Evolutionary conservation across 2,797 vertebrate genomes (phyloP), one percentile per base, ranked within the genome.

Genomic region (Rhinella marina): DNA sequence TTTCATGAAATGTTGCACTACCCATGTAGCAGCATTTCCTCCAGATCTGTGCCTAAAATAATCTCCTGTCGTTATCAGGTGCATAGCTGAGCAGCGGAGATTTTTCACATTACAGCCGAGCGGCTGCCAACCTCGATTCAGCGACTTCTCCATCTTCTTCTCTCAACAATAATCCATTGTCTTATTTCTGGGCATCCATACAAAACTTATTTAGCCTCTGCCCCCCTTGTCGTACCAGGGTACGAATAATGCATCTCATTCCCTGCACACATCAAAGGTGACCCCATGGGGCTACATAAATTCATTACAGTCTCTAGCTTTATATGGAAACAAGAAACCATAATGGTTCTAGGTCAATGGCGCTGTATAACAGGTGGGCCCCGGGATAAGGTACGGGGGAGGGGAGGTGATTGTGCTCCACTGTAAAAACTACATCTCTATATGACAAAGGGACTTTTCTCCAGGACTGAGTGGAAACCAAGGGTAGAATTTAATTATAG

Each of bases 81-180:
- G 52, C 75, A 86, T 50, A 29, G 52, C 62, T 79, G 41, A n/a
- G 21, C 27, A 19, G 17, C 85, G 13, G 7, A 73, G 21, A 81
- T n/a, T 32, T 52, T 70, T 86, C 32, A 61, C 70, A 61, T 23
- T 19, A 25, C 78, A 52, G 64, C 12, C 41, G 66, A 23, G 56
- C 56, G 17, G 68, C 86, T 64, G 79, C 66, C 85, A 81, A 56
- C 21, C 29, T 81, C 77, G 21, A 59, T 86, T 81, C 78, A 61
- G 50, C 23, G 70, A 70, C 27, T 70, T 54, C 77, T 81, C 78
- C 52, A 11, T 80, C 76, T 80, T 86, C 68, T 52, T 19, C 25
- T 16, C 83, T 27, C 8, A 8, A 87, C 80, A 87, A 81, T 82
- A 12, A 61, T 23, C 68, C 72, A 82, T 87, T 87, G 86, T 87